phyloP scores from a whole-genome alignment of 2,797 vertebrate species.

The Helarctos malayanus region DNA sequence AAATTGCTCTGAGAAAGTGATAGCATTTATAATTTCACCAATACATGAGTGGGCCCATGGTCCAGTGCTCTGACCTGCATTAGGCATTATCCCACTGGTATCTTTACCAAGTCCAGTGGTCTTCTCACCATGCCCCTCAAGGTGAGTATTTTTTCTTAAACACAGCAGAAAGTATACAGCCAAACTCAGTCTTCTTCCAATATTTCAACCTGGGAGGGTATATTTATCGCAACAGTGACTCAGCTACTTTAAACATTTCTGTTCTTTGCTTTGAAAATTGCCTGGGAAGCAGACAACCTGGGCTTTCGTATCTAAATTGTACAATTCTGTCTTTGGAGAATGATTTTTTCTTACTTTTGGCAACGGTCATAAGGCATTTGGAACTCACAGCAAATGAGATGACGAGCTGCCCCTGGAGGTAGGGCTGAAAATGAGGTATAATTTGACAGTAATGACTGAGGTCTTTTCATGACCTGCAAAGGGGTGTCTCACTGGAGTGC shows the following conservation, averaged over 20 bases:
- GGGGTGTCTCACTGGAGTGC: neutral
- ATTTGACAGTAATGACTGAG: conserved; percentile 50
- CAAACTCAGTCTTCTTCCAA: neutral
- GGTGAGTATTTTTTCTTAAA: conserved; percentile 47
- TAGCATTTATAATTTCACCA: neutral
- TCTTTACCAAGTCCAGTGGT: neutral
- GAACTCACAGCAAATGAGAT: conserved; percentile 28
- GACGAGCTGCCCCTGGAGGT: neutral
- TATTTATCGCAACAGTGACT: conserved; percentile 60
- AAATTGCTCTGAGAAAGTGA: conserved; percentile 10
- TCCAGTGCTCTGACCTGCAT: neutral
- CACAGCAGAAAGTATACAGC: conserved; percentile 42
- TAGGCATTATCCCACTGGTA: neutral
- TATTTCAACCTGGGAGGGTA: neutral
- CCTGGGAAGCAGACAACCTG: neutral
- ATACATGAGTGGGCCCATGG: neutral
- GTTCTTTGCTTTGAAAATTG: conserved; percentile 64
- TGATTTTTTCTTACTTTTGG: conserved; percentile 45
- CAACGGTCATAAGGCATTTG: conserved; percentile 47
- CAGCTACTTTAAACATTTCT: conserved; percentile 53
- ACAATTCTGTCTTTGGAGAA: conserved; percentile 47
- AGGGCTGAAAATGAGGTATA: conserved; percentile 18
- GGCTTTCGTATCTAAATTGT: conserved; percentile 38
- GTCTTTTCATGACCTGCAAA: conserved; percentile 4
- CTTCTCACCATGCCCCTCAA: neutral